These are phyloP conservation scores for Lutjanus campechanus DNA, from an alignment of 2,797 vertebrate species.

Conservation along the genomic window DNA sequence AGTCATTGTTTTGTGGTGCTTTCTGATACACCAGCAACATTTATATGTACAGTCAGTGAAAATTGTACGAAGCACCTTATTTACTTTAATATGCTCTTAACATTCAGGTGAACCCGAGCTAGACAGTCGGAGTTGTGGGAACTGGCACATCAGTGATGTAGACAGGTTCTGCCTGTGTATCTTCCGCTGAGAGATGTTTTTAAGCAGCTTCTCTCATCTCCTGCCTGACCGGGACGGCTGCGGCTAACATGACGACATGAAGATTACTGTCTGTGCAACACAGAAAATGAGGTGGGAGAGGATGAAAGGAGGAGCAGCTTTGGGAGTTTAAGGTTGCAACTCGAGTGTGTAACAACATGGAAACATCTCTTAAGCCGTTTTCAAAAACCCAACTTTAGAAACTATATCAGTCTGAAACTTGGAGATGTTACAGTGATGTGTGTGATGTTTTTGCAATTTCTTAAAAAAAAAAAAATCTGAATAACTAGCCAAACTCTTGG, in stretches of 20 bases:
- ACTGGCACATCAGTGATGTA: not conserved
- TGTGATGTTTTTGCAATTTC: not conserved
- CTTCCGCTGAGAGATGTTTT: constrained; percentile 26
- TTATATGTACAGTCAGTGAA: not conserved
- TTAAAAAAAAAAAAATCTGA: too few species aligned
- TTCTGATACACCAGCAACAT: too few species aligned
- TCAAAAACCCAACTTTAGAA: not conserved
- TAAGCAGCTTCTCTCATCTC: constrained; percentile 49
- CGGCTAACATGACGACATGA: constrained; percentile 54
- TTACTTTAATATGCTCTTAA: not conserved
- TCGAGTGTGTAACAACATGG: constrained; percentile 22
- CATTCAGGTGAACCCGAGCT: not conserved
- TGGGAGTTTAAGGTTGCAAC: constrained; percentile 33
- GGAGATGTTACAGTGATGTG: not conserved
- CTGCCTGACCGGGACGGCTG: constrained; percentile 50
- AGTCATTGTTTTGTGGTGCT: not conserved
- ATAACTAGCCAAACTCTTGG: too few species aligned
- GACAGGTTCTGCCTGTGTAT: constrained; percentile 14
- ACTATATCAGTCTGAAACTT: not conserved
- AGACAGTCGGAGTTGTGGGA: not conserved
- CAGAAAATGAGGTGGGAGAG: constrained; percentile 36
- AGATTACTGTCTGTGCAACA: constrained; percentile 60
- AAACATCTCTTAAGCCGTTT: constrained; percentile 12
- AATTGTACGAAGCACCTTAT: not conserved
- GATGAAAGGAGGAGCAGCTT: constrained; percentile 53